Base-by-base conservation (phyloP, 1,140 invertebrate genomes). In the Drosophila baimaii region DNA sequence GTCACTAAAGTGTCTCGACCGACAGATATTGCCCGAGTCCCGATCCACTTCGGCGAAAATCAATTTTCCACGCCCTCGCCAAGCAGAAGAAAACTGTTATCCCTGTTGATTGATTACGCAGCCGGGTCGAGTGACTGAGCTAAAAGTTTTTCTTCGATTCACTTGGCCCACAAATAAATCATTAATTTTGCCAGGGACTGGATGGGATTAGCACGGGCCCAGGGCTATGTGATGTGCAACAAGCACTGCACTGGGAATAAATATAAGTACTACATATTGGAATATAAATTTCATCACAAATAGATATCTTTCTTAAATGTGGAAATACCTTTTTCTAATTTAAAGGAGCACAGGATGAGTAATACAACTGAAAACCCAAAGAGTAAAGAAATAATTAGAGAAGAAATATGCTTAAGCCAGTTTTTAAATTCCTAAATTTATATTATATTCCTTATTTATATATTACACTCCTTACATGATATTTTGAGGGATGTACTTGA, bases 41-140 rank as follows among this genome's bases (percentile, higher is more conserved):
- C 56, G 74, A 63, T 54, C 29, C 57, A 49, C 56, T 33, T 57
- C 21, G 27, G 61, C 39, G 78, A 78, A 84, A 89, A 89, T 89
- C 80, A 89, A 89, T 89, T 89, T 82, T 79, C 80, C 70, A 72
- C 72, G 72, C 71, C 71, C 49, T 12, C 68, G 23, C 27, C 39
- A 10, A 55, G 72, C 57, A 69, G 79, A 88, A 81, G 81, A 79
- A 84, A 84, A 89, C 77, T 73, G 70, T 84, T 89, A 89, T 89
- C 85, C 84, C 64, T 54, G 63, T 75, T 89, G 84, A 89, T 89
- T 89, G 84, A 89, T 89, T 89, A 84, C 78, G 84, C 84, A 79
- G 71, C 49, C 72, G 76, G 41, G 47, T 63, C 59, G 64, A 71
- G 84, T 88, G 84, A 86, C 84, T 89, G 73, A 59, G 84, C 80